Evolutionary conservation across 2,113 vertebrate genomes (phyloP), one percentile per base, ranked within the genome.

Genomic region (Abramis brama): DNA sequence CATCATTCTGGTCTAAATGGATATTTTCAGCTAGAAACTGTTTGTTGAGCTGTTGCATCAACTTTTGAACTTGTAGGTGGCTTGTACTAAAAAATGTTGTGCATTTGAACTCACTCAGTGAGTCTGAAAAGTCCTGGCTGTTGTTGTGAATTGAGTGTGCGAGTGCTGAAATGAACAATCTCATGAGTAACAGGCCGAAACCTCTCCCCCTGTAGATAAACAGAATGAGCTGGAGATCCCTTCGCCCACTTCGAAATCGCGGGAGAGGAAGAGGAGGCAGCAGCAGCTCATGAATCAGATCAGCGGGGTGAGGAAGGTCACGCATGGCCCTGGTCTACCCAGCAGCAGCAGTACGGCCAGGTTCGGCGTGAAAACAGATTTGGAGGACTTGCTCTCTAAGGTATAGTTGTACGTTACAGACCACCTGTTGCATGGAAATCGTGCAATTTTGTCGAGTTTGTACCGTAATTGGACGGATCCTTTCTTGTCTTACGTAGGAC

Each of bases 191-290:
- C 57, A 50, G 64, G 19, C 13, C 3, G 10, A 87, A 82, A 85
- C 60, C 36, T 77, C 39, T 60, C n/a, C 82, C 47, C 15, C 74
- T 68, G 30, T 93, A 99, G 98, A 99, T 92, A 99, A 99, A 90
- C 97, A 99, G 94, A 99, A 99, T 15, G 98, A 99, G 27, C 93
- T 99, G 94, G 98, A 99, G 93, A 96, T 99, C 68, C 97, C 98
- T 0, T 98, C 97, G 88, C 96, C 97, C 10, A 97, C 97, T n/a
- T 95, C 97, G 85, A 99, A 99, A 87, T 96, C 96, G 50, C 93
- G 97, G 85, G 97, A 98, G 83, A 97, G 97, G 92, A 99, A 98
- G 96, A 97, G 97, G 84, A 96, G 97, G 36, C 97, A 98, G 93
- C 96, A 96, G 90, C 96, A 96, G 93, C 97, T 97, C 87, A 99